Evolutionary conservation across 2,113 vertebrate genomes (phyloP).

Genomic region (Trematomus loennbergii): DNA sequence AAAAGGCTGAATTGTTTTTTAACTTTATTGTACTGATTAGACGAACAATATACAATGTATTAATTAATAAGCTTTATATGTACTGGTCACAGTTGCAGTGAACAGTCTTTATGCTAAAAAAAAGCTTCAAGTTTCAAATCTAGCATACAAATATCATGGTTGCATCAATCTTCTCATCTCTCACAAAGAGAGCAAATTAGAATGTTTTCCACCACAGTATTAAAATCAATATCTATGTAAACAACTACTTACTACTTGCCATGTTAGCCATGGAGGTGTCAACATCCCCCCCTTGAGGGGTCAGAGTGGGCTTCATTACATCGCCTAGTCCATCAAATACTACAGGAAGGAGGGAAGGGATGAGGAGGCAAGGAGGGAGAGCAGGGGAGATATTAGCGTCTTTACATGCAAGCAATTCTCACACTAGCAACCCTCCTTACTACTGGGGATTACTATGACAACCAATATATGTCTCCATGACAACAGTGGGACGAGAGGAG

Average conservation of each 20-base stretch:
- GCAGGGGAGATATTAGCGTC: constrained; percentile 61
- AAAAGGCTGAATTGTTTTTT: neutral
- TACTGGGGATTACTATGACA: constrained; percentile 69
- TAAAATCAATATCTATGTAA: constrained; percentile 21
- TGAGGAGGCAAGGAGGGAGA: constrained; percentile 52
- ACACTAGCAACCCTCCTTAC: constrained; percentile 46
- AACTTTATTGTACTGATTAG: neutral
- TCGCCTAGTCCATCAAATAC: constrained; percentile 98
- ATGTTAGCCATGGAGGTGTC: constrained; percentile 97
- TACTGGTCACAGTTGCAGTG: too few relatives aligned
- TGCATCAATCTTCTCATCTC: neutral
- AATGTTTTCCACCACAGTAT: neutral
- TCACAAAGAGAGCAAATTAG: neutral
- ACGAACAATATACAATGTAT: neutral
- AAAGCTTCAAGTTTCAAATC: neutral
- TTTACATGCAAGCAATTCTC: constrained; percentile 49
- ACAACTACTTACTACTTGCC: constrained; percentile 94
- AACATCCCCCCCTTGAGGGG: constrained; percentile 92
- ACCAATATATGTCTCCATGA: constrained; percentile 73
- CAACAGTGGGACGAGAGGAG: constrained; percentile 56
- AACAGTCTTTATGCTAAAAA: too few relatives aligned
- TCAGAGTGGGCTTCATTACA: constrained; percentile 96
- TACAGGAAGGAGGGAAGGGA: constrained; percentile 64
- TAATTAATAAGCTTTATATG: neutral
- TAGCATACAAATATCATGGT: neutral